These are phyloP conservation scores for Plemyria rubiginata DNA, from an alignment of 2,888 invertebrate species.

Conservation along the genomic window DNA sequence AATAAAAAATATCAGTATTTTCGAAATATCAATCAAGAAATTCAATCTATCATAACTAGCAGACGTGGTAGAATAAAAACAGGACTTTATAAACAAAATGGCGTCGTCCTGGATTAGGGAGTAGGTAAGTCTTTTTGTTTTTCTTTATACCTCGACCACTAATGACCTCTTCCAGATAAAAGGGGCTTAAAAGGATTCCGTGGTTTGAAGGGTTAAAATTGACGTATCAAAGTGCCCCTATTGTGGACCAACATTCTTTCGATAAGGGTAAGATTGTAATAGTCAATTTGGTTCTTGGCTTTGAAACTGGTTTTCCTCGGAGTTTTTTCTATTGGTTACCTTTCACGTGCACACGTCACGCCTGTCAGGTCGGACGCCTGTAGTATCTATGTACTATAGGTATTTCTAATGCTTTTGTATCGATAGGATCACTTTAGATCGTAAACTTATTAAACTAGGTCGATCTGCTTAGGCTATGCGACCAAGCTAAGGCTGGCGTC, in stretches of 20 bases:
- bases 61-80: not conserved
- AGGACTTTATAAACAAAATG: constrained; percentile 5
- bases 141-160: constrained; percentile 43
- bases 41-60: not conserved
- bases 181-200: constrained; percentile 29
- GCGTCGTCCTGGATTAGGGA: constrained; percentile 3
- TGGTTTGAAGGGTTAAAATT: constrained; percentile 29
- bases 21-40: not conserved
- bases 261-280: constrained; percentile 27
- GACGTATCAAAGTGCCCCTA: constrained; percentile 29
- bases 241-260: constrained; percentile 22
- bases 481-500: too few species aligned
- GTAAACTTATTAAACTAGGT: too few species aligned
- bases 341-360: constrained; percentile 3
- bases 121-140: constrained; percentile 21
- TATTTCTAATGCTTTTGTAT: too few species aligned
- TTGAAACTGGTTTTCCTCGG: constrained; percentile 19
- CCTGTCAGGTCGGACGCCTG: not conserved
- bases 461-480: too few species aligned
- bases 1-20: not conserved
- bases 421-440: too few species aligned
- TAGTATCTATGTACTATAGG: too few species aligned
- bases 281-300: constrained; percentile 8
- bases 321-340: not conserved
- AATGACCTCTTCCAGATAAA: constrained; percentile 43